Percentiles rank a stretch among this genome's conserved stretches.
These are phyloP conservation scores for Tragelaphus strepsiceros DNA, from an alignment of 2,113 vertebrate genomes.

Conservation along the genomic window DNA sequence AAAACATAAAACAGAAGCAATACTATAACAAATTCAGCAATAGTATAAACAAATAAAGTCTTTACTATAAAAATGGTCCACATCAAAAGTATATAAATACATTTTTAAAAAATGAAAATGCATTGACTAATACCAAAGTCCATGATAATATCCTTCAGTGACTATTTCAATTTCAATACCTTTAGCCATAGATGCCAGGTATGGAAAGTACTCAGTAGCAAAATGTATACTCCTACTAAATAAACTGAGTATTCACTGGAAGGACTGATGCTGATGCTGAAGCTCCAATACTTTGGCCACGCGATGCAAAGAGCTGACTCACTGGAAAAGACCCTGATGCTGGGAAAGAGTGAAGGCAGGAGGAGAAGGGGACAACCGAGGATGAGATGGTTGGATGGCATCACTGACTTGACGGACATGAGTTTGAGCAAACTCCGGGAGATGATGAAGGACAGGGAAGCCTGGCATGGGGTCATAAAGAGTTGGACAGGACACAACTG, in stretches of 20 bases:
- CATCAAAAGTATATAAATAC: not conserved
- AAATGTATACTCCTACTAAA: not conserved
- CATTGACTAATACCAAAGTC: not conserved
- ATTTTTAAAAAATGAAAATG: not conserved
- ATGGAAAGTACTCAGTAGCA: not conserved
- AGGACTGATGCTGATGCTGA: not conserved
- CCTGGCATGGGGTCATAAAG: not conserved
- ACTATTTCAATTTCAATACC: not conserved
- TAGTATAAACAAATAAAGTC: not conserved
- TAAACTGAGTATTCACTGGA: not conserved
- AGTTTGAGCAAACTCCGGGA: not conserved
- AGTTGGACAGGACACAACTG: not conserved
- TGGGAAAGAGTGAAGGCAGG: not conserved
- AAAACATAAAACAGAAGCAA: not conserved
- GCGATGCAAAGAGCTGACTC: fast-evolving
- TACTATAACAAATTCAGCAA: not conserved
- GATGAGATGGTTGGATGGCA: not conserved
- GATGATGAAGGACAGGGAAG: not conserved
- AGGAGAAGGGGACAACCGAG: not conserved
- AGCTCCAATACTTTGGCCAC: not conserved
- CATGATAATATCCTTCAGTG: not conserved
- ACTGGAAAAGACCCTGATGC: not conserved
- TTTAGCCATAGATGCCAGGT: not conserved
- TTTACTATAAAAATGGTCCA: not conserved
- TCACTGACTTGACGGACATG: fast-evolving